Percentiles rank a stretch among this genome's conserved stretches.
Evolutionary conservation across 2,888 invertebrate species (phyloP).

Genomic region (Cataglyphis livida): DNA sequence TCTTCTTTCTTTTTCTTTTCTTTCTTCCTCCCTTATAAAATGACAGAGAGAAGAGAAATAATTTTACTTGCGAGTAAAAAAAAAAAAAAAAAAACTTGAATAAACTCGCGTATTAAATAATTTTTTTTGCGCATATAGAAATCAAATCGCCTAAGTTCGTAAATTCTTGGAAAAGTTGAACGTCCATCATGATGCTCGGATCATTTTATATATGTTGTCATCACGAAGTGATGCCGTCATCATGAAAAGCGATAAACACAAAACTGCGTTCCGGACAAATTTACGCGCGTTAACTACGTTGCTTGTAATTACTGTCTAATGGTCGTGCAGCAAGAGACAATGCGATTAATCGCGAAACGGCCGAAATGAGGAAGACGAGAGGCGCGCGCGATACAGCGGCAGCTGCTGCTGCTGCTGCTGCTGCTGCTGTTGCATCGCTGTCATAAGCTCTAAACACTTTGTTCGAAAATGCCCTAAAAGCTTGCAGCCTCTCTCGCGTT

Average conservation of each 20-base stretch:
- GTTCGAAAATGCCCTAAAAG: constrained; percentile 56
- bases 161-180: not conserved
- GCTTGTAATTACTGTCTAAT: constrained; percentile 57
- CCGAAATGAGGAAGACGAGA: constrained; percentile 44
- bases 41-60: not conserved
- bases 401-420: constrained; percentile 36
- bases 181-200: not conserved
- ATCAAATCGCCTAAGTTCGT: not conserved
- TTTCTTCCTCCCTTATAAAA: not conserved
- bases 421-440: constrained; percentile 41
- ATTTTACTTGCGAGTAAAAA: not conserved
- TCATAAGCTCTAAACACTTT: constrained; percentile 56
- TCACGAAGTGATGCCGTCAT: constrained; percentile 5
- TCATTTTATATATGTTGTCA: not conserved
- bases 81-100: not conserved
- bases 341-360: constrained; percentile 53
- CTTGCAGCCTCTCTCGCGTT: constrained; percentile 51
- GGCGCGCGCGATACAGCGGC: constrained; percentile 34
- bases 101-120: not conserved
- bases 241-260: constrained; percentile 35
- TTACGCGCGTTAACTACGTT: constrained; percentile 52
- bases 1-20: no score
- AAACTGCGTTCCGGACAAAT: constrained; percentile 43
- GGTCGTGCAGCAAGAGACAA: constrained; percentile 52
- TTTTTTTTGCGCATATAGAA: not conserved